These are phyloP conservation scores for Galeopsomyia nigrocyanea DNA, from an alignment of 2,888 invertebrate genomes.

Conservation along the genomic window DNA sequence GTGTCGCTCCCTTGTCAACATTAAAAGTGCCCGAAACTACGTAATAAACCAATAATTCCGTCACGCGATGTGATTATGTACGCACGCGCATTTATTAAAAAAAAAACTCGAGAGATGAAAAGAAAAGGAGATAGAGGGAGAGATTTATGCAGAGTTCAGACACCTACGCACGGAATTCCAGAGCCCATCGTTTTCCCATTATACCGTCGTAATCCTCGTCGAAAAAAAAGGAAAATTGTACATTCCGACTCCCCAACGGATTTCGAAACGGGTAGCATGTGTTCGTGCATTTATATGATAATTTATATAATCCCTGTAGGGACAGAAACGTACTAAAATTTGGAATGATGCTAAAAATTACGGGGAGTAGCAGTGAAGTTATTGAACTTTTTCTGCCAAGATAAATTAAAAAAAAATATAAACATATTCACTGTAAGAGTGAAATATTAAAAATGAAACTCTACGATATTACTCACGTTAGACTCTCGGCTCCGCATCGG, in stretches of 20 bases:
- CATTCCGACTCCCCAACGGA: not conserved
- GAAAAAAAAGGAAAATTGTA: conserved; percentile 9
- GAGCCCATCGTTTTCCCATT: conserved; percentile 25
- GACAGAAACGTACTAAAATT: too few relatives aligned
- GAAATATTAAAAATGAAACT: too few relatives aligned
- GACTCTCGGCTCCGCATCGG: too few relatives aligned
- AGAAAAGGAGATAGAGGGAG: not conserved
- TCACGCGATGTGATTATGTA: not conserved
- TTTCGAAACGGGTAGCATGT: conserved; percentile 3
- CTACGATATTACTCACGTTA: too few relatives aligned
- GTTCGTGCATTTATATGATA: conserved; percentile 21
- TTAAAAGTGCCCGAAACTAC: not conserved
- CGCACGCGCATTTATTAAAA: conserved; percentile 3
- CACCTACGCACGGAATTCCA: not conserved
- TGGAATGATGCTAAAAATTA: too few relatives aligned
- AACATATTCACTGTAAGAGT: too few relatives aligned
- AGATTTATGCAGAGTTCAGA: not conserved
- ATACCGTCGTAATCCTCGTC: conserved; percentile 13
- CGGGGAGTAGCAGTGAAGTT: too few relatives aligned
- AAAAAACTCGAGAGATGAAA: not conserved
- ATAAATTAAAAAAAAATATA: too few relatives aligned
- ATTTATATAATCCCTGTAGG: conserved; percentile 8
- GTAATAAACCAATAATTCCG: conserved; percentile 15
- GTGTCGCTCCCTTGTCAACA: not conserved
- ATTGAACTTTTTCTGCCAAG: too few relatives aligned